Evolutionary conservation across 2,888 invertebrate species (phyloP).

Genomic region (Halocaridina rubra): DNA sequence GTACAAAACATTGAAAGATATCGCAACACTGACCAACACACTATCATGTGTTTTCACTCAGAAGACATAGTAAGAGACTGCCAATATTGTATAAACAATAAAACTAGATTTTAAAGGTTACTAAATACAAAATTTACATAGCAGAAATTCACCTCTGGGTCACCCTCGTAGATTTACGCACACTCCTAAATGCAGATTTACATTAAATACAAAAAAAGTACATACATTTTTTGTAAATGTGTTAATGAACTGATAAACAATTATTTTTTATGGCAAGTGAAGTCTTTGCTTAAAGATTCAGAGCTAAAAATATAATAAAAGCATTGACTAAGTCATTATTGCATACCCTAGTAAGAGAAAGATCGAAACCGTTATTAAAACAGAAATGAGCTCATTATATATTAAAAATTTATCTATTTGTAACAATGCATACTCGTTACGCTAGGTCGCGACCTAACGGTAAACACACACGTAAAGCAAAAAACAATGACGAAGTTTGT

Average conservation of each 20-base stretch:
- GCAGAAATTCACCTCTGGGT: conserved; percentile 26
- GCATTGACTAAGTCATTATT: conserved; percentile 53
- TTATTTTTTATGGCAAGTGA: conserved; percentile 29
- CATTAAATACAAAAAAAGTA: conserved; percentile 59
- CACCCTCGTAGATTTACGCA: conserved; percentile 34
- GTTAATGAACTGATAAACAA: conserved; percentile 45
- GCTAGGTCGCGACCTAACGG: conserved; percentile 30
- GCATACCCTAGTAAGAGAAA: conserved; percentile 49
- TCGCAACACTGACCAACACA: conserved; percentile 43
- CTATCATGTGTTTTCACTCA: conserved; percentile 2
- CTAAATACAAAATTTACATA: conserved; percentile 51
- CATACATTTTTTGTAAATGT: conserved; percentile 53
- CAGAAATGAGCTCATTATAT: conserved; percentile 21
- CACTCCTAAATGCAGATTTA: conserved; percentile 43
- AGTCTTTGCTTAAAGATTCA: conserved; percentile 48
- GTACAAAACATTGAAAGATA: conserved; percentile 48
- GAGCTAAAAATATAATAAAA: conserved; percentile 48
- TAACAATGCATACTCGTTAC: conserved; percentile 34
- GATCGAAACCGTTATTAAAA: conserved; percentile 35
- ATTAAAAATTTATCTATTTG: conserved; percentile 29
- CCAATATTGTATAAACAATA: conserved; percentile 47
- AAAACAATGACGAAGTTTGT: conserved; percentile 47
- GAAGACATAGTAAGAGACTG: conserved; percentile 25
- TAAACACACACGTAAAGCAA: conserved; percentile 53
- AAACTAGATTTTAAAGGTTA: conserved; percentile 26